A percentile compares a stretch with the other conserved stretches of the same genome.
phyloP scores from a whole-genome alignment of 2,888 invertebrate genomes.

The Halocaridina rubra region DNA sequence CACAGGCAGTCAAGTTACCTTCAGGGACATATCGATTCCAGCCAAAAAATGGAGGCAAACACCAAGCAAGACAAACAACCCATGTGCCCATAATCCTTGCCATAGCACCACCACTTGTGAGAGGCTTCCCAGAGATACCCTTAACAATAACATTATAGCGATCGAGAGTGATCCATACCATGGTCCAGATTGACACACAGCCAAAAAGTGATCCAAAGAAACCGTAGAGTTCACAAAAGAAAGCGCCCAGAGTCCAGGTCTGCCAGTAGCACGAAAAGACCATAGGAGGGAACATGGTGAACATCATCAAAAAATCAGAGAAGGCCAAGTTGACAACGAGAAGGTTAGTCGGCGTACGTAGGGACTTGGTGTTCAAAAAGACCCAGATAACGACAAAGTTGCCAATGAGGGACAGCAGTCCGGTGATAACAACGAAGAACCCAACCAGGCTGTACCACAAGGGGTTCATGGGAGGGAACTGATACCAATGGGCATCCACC shows the following conservation, averaged over 20 bases:
- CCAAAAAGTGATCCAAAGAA: constrained; percentile 69
- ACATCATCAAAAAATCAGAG: constrained; percentile 66
- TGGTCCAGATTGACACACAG: constrained; percentile 69
- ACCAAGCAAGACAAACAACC: constrained; percentile 67
- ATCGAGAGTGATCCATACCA: constrained; percentile 69
- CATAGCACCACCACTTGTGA: constrained; percentile 52
- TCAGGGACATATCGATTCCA: constrained; percentile 69
- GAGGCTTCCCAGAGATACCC: constrained; percentile 65
- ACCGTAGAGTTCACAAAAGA: constrained; percentile 69
- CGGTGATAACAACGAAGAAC: constrained; percentile 52
- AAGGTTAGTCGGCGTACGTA: constrained; percentile 68
- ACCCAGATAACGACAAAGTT: constrained; percentile 63
- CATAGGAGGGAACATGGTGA: constrained; percentile 66
- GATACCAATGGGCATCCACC: constrained; percentile 65
- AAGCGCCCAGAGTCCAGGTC: constrained; percentile 67
- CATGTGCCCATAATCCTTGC: constrained; percentile 64
- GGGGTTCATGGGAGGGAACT: constrained; percentile 66
- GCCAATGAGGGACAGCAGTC: constrained; percentile 61
- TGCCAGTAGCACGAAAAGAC: constrained; percentile 68
- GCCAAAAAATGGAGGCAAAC: constrained; percentile 68
- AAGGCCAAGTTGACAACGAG: constrained; percentile 68
- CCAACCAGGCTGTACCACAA: constrained; percentile 61
- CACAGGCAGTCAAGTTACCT: constrained; percentile 70
- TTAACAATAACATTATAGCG: constrained; percentile 69
- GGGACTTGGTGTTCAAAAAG: constrained; percentile 66